Conservation (phyloP, 2,888 invertebrate genomes). For the Dicranocentrus wangi region DNA sequence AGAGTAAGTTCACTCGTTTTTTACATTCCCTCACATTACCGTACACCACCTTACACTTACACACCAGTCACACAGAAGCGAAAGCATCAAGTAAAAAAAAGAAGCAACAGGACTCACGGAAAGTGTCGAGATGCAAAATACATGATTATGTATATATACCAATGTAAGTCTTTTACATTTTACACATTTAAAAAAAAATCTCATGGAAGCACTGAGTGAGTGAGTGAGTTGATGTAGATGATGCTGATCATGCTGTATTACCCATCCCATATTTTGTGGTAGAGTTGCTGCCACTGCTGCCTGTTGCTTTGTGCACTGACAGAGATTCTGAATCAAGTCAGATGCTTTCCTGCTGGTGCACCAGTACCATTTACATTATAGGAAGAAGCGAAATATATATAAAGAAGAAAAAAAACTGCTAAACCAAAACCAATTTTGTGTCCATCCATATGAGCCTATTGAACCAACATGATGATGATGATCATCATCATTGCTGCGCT, state of each 20-base stretch:
- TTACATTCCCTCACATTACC: conserved; percentile 8
- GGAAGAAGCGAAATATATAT: background rate
- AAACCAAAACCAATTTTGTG: background rate
- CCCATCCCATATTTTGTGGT: background rate
- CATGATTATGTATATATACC: background rate
- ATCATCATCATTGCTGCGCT: no score
- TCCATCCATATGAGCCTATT: conserved; percentile 8
- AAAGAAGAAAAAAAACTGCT: background rate
- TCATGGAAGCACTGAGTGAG: conserved; percentile 35
- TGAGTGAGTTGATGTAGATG: background rate
- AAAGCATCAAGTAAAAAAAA: background rate
- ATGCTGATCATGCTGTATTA: background rate
- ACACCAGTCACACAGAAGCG: conserved; percentile 8
- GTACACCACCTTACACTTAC: conserved; percentile 15
- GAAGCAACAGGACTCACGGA: conserved; percentile 41
- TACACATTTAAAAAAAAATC: conserved; percentile 10
- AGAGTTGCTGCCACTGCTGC: conserved; percentile 7
- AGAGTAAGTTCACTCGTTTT: conserved; percentile 36
- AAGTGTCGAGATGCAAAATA: conserved; percentile 36
- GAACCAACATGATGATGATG: background rate
- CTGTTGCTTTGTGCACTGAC: conserved; percentile 12
- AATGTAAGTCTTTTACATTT: no score
- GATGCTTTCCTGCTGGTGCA: background rate
- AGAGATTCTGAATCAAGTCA: background rate
- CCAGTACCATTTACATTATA: conserved; percentile 8